Evolutionary conservation across 1,140 invertebrate genomes (phyloP).

Genomic region (Neodiprion lecontei): DNA sequence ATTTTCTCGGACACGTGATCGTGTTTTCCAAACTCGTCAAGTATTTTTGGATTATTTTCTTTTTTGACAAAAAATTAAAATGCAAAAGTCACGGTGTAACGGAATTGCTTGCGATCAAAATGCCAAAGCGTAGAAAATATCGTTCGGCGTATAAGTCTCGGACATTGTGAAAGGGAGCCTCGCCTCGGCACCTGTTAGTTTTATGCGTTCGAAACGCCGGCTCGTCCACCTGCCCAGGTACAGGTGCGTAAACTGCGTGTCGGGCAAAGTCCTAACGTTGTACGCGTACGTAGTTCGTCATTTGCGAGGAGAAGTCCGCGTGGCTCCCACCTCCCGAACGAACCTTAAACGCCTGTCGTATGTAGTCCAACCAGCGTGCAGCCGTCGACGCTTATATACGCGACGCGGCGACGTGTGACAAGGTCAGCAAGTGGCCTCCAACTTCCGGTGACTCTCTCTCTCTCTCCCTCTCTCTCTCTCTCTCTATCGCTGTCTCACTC

Average conservation of each 20-base stretch:
- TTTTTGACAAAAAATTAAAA: too few species aligned
- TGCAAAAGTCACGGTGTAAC: too few species aligned
- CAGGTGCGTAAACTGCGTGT: not conserved
- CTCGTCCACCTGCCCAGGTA: not conserved
- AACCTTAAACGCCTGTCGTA: not conserved
- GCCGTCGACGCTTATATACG: too few species aligned
- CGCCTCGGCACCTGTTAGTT: not conserved
- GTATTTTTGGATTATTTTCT: too few species aligned
- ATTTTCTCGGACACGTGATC: too few species aligned
- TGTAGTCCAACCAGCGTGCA: not conserved
- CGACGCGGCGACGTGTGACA: slow-evolving; percentile 28
- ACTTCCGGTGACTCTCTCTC: slow-evolving; percentile 52
- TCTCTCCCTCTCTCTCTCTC: not conserved
- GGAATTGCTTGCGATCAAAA: too few species aligned
- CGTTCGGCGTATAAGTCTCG: too few species aligned
- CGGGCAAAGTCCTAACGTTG: not conserved
- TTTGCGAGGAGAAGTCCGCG: not conserved
- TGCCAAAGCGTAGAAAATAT: too few species aligned
- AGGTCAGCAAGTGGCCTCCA: slow-evolving; percentile 61
- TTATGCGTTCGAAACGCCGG: not conserved
- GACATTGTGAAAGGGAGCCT: too few species aligned
- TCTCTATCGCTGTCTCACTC: not conserved
- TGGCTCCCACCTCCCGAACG: too few species aligned
- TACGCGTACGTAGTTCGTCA: not conserved
- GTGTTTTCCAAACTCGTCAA: too few species aligned